A percentile compares a stretch with the other conserved stretches of the same genome.
These are phyloP conservation scores for Eurytoma adleriae DNA, from an alignment of 2,888 invertebrate species.

Conservation along the genomic window DNA sequence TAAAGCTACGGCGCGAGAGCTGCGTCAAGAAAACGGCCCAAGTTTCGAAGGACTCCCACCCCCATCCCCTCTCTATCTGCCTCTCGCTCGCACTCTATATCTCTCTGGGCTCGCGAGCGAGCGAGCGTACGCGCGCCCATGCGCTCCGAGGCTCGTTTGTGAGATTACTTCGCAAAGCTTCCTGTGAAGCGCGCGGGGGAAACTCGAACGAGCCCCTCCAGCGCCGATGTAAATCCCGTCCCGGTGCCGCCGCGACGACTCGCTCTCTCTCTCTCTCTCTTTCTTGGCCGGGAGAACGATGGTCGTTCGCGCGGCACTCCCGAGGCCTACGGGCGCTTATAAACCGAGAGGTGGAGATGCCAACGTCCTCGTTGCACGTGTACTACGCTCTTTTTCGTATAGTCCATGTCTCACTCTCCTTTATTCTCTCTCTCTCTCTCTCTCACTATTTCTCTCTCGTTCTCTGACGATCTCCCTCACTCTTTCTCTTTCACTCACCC, in stretches of 20 bases:
- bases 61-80: too few relatives aligned
- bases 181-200: slow-evolving; percentile 10
- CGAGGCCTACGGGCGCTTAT: slow-evolving; percentile 23
- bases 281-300: slow-evolving; percentile 21
- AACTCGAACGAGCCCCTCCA: slow-evolving; percentile 38
- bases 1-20: slow-evolving; percentile 33
- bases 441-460: too few relatives aligned
- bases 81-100: not conserved
- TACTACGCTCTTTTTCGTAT: slow-evolving; percentile 16
- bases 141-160: slow-evolving; percentile 48
- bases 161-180: slow-evolving; percentile 55
- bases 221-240: slow-evolving; percentile 33
- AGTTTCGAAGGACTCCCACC: slow-evolving; percentile 46
- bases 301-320: slow-evolving; percentile 28
- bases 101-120: not conserved
- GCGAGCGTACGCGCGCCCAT: not conserved
- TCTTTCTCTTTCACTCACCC: too few relatives aligned
- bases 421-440: not conserved
- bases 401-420: not conserved
- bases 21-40: slow-evolving; percentile 50
- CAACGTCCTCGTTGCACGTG: not conserved
- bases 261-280: not conserved
- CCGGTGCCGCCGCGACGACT: not conserved
- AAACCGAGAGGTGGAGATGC: slow-evolving; percentile 18
- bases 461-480: too few relatives aligned